Percentiles rank a stretch among this genome's conserved stretches.
These are phyloP conservation scores for Lasioglossum zephyrum DNA, from an alignment of 2,888 invertebrate species.

Conservation along the genomic window DNA sequence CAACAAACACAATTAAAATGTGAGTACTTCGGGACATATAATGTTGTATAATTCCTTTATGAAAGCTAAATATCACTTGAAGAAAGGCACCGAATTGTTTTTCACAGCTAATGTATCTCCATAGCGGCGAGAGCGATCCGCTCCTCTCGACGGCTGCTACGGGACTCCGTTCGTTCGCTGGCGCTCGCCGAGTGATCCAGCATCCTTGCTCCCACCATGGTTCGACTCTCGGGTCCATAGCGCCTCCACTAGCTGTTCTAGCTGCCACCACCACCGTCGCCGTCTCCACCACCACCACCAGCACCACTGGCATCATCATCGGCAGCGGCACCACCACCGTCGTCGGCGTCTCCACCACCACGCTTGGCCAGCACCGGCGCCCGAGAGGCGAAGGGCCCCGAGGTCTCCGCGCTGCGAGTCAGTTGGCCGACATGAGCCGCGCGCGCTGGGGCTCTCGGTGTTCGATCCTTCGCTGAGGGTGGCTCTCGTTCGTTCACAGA, in stretches of 20 bases:
- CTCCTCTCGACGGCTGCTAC: conserved; percentile 48
- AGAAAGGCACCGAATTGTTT: no score
- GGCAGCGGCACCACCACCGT: conserved; percentile 28
- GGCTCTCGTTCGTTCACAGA: conserved; percentile 14
- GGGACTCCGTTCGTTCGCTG: conserved; percentile 55
- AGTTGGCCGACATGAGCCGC: conserved; percentile 82
- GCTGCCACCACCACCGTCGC: conserved; percentile 51
- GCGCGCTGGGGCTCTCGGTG: conserved; percentile 71
- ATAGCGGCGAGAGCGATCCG: conserved; percentile 33
- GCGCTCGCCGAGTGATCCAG: conserved; percentile 26
- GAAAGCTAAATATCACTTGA: no score
- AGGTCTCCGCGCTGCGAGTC: conserved; percentile 74
- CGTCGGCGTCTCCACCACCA: conserved; percentile 47
- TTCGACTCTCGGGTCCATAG: conserved; percentile 44
- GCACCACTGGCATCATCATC: conserved; percentile 44
- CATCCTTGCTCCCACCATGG: conserved; percentile 65
- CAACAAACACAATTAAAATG: neutral
- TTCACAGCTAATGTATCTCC: neutral
- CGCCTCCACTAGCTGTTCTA: conserved; percentile 59
- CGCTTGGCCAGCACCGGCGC: conserved; percentile 71
- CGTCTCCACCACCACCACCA: conserved; percentile 52
- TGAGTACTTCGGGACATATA: neutral
- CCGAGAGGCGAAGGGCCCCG: conserved; percentile 75
- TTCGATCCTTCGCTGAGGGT: conserved; percentile 46
- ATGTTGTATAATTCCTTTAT: neutral